Percentiles rank a stretch among this genome's conserved stretches.
These are phyloP conservation scores for Tinea pellionella DNA, from an alignment of 2,888 invertebrate species.

Conservation along the genomic window DNA sequence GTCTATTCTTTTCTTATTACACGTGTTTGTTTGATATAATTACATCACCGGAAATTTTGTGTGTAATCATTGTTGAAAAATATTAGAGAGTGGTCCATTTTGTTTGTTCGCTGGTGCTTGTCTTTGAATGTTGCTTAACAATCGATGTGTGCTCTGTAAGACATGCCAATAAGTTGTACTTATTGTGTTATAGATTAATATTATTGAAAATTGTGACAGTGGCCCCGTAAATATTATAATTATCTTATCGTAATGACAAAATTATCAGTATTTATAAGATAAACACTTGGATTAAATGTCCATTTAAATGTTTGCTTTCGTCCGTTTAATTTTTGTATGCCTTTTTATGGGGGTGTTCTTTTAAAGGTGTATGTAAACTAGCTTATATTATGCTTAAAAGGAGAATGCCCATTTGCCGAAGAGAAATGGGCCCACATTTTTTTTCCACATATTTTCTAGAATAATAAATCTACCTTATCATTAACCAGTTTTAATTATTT, in stretches of 20 bases:
- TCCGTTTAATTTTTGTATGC: no score
- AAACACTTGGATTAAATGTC: not conserved
- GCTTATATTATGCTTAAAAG: no score
- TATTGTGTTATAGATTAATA: slow-evolving; percentile 2
- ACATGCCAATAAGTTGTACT: slow-evolving; percentile 38
- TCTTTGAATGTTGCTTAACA: slow-evolving; percentile 18
- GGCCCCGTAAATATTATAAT: slow-evolving; percentile 29
- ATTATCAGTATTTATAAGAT: not conserved
- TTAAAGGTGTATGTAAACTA: no score
- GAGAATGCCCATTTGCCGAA: no score
- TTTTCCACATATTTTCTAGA: no score
- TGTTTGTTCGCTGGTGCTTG: not conserved
- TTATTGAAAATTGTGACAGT: slow-evolving; percentile 21
- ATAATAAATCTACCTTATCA: no score
- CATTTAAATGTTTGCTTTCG: no score
- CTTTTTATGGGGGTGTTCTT: no score
- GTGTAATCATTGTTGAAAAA: no score
- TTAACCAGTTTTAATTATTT: no score
- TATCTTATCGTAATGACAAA: slow-evolving; percentile 15
- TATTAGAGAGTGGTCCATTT: not conserved
- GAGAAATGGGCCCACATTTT: no score
- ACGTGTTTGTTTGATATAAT: not conserved
- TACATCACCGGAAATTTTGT: not conserved
- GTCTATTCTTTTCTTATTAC: not conserved
- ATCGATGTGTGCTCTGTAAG: slow-evolving; percentile 51